A percentile compares a stretch with the other conserved stretches of the same genome.
These are phyloP conservation scores for Macaria notata DNA, from an alignment of 2,888 invertebrate species.

Conservation along the genomic window DNA sequence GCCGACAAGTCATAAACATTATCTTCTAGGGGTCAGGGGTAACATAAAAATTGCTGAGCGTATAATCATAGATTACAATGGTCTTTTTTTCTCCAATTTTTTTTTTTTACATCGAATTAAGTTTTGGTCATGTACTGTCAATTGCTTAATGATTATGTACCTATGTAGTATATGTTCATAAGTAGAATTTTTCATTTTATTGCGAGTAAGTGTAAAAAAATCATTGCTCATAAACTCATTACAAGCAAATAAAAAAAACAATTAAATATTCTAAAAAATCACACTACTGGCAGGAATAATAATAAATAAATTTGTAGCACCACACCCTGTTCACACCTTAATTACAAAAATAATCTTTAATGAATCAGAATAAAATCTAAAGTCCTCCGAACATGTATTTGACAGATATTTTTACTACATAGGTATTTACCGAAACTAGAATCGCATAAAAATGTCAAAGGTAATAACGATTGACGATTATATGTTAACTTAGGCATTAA, in stretches of 20 bases:
- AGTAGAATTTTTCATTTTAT: too few species aligned
- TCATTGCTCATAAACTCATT: too few species aligned
- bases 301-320: conserved; percentile 1
- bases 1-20: not conserved
- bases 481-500: conserved; percentile 8
- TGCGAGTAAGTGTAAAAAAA: too few species aligned
- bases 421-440: conserved; percentile 1
- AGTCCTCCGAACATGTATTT: not conserved
- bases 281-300: too few species aligned
- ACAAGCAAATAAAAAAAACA: too few species aligned
- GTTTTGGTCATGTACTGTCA: too few species aligned
- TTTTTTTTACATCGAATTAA: too few species aligned
- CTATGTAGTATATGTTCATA: too few species aligned
- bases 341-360: not conserved
- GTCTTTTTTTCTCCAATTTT: too few species aligned
- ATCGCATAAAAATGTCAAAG: conserved; percentile 16
- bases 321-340: not conserved
- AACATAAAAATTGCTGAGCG: not conserved
- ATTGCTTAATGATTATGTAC: too few species aligned
- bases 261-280: too few species aligned
- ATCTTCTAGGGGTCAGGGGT: conserved; percentile 21
- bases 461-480: conserved; percentile 10
- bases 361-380: not conserved
- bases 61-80: not conserved
- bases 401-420: not conserved